Evolutionary conservation across 1,140 invertebrate genomes (phyloP), one percentile per base, ranked within the genome.

Genomic region (Drosophila arizonae): DNA sequence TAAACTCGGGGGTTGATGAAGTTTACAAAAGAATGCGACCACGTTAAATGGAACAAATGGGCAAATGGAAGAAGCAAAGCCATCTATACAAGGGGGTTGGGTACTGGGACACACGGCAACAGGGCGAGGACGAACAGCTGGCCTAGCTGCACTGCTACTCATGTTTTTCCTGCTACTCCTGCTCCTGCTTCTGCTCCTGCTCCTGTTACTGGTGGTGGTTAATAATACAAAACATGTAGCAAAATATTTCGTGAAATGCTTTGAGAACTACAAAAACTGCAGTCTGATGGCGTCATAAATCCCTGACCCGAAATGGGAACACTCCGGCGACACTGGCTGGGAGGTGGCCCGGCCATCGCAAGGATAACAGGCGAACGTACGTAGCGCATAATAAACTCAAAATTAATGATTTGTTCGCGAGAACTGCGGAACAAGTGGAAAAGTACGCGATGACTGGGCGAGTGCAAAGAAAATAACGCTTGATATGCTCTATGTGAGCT

Each of bases 31-130:
- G 55, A 86, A 84, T 80, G 60, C 66, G 72, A 71, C 52, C 77
- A 86, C 71, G 79, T 84, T 84, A 84, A 81, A 69, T 79, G 78
- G 67, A 81, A 85, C 78, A 81, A 85, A 86, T 81, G 70, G 67
- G 66, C 55, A 65, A 24, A 21, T 30, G 28, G 4, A 30, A 6
- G 28, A 30, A 30, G 28, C 6, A 30, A 30, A 30, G 28, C 28
- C 28, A 30, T 30, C 28, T 30, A 4, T 33, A 43, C 3, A 33
- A 43, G 21, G 36, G 54, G 45, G 62, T 15, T 39, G 57, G 39
- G 52, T 15, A 62, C 50, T 52, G 28, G 33, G 33, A 9, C 33
- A 33, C 33, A 33, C 33, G 33, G 33, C 33, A 33, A 33, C 33
- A 55, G n/a, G 4, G 30, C n/a, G 55, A 26, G 30, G 17, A 60